These are phyloP conservation scores for Candidula unifasciata DNA, from an alignment of 2,888 invertebrate genomes.

Conservation along the genomic window DNA sequence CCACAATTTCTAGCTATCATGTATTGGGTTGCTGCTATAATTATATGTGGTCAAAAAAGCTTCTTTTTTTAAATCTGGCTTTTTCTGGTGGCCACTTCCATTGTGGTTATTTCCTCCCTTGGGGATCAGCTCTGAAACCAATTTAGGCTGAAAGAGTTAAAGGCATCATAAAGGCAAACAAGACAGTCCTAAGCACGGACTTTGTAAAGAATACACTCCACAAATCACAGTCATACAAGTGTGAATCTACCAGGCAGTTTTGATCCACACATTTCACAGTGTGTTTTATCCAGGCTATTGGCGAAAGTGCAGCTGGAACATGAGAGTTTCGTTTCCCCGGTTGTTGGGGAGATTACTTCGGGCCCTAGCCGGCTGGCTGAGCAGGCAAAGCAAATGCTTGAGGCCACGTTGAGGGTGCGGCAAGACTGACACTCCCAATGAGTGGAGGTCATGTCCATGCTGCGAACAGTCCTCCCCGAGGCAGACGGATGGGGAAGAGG, in stretches of 20 bases:
- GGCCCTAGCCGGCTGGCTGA: slow-evolving; percentile 49
- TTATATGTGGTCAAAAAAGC: too few relatives aligned
- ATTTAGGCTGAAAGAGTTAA: too few relatives aligned
- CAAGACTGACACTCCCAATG: slow-evolving; percentile 49
- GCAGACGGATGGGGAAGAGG: background rate
- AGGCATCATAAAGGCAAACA: too few relatives aligned
- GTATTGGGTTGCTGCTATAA: too few relatives aligned
- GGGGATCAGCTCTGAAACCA: too few relatives aligned
- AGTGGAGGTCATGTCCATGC: slow-evolving; percentile 49
- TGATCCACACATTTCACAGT: slow-evolving; percentile 38
- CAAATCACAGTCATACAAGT: slow-evolving; percentile 2
- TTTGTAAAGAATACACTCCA: too few relatives aligned
- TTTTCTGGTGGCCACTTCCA: too few relatives aligned
- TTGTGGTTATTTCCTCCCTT: too few relatives aligned
- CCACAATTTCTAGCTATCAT: too few relatives aligned
- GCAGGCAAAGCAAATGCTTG: slow-evolving; percentile 43
- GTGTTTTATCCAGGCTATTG: slow-evolving; percentile 1
- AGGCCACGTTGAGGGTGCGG: slow-evolving; percentile 44
- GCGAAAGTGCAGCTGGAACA: slow-evolving; percentile 46
- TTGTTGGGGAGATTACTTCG: slow-evolving; percentile 35
- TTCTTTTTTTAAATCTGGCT: too few relatives aligned
- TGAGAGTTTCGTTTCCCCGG: slow-evolving; percentile 40
- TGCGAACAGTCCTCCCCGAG: slow-evolving; percentile 22
- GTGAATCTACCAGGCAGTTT: slow-evolving; percentile 22
- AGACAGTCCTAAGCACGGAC: too few relatives aligned